Evolutionary conservation across 2,113 vertebrate species (phyloP).

Genomic region (Clinocottus analis): DNA sequence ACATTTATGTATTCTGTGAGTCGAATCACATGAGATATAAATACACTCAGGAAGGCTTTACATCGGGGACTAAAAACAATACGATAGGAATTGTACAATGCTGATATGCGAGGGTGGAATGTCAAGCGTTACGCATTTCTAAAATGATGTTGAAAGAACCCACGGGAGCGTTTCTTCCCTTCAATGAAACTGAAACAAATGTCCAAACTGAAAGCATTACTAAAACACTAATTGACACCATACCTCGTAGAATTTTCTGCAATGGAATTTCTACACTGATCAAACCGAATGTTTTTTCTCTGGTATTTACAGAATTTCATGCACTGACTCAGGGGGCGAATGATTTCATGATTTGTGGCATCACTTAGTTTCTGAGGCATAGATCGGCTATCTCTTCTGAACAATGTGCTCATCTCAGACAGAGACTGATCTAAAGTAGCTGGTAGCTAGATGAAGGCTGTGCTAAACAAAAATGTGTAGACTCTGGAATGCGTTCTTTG

Average conservation of each 20-base stretch:
- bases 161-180: background rate
- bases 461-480: conserved; percentile 14
- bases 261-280: conserved; percentile 29
- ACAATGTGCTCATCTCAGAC: conserved; percentile 1
- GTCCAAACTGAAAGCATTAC: conserved; percentile 50
- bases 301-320: conserved; percentile 46
- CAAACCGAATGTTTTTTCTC: conserved; percentile 12
- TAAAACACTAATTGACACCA: conserved; percentile 4
- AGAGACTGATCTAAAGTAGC: background rate
- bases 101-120: conserved; percentile 25
- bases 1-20: conserved; percentile 65
- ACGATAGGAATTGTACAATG: conserved; percentile 21
- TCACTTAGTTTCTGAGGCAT: background rate
- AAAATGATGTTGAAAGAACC: conserved; percentile 13
- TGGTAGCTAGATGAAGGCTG: no score
- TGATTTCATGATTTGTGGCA: background rate
- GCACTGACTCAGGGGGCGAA: background rate
- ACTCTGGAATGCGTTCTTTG: conserved; percentile 9
- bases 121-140: conserved; percentile 9
- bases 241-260: background rate
- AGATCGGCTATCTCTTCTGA: background rate
- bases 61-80: conserved; percentile 30
- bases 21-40: conserved; percentile 63
- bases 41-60: conserved; percentile 57
- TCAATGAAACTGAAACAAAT: conserved; percentile 55